phyloP scores from a whole-genome alignment of 2,113 vertebrate genomes.

The Ictalurus furcatus region DNA sequence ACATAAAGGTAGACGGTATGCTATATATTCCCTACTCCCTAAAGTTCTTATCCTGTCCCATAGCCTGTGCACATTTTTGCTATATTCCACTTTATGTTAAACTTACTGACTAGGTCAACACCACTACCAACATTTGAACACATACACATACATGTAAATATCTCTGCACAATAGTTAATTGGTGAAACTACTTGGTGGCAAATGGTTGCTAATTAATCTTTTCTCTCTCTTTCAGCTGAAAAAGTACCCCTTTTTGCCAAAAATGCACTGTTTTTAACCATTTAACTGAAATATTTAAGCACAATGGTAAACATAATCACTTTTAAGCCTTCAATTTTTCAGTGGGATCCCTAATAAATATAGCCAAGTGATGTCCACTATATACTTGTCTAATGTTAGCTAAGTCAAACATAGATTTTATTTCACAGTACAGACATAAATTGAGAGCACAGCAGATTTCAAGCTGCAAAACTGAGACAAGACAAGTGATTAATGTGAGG shows the following conservation, averaged over 20 bases:
- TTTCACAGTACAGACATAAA: not conserved
- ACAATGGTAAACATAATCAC: not conserved
- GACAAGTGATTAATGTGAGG: not conserved
- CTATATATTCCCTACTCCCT: not conserved
- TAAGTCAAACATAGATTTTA: not conserved
- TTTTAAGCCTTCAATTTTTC: not conserved
- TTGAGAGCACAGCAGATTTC: not conserved
- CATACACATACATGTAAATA: not conserved
- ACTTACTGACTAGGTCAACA: not conserved
- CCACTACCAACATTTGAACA: not conserved
- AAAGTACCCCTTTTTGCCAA: not conserved
- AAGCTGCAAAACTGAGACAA: not conserved
- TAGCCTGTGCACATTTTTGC: not conserved
- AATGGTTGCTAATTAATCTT: not conserved
- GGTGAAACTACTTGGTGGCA: not conserved
- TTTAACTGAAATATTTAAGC: not conserved
- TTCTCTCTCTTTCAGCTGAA: not conserved
- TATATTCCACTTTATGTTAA: not conserved
- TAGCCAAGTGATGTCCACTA: not conserved
- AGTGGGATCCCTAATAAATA: not conserved
- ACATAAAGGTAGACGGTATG: not conserved
- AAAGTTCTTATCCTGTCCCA: not conserved
- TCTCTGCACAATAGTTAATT: not conserved
- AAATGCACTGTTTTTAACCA: not conserved
- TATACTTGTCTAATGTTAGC: not conserved